Percentiles rank a stretch among this genome's conserved stretches.
These are phyloP conservation scores for Catharus bicknelli DNA, from an alignment of 2,113 vertebrate genomes.

Conservation along the genomic window DNA sequence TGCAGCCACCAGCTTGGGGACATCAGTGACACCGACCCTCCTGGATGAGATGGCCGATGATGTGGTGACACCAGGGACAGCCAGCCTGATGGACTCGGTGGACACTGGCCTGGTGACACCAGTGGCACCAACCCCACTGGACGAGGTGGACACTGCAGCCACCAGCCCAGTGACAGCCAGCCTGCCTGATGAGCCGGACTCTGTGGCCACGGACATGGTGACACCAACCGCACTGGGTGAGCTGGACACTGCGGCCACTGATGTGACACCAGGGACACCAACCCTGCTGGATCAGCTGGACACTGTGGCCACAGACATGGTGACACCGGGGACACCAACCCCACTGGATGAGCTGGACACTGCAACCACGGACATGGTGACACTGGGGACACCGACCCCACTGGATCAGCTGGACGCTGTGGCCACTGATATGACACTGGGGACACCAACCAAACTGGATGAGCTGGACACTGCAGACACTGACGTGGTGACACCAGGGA, in stretches of 20 bases:
- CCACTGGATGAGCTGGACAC: neutral
- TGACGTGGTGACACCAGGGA: rapidly evolving
- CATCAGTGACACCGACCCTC: rapidly evolving
- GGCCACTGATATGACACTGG: too few relatives aligned
- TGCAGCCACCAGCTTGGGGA: neutral
- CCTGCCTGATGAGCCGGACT: rapidly evolving
- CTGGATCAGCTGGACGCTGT: too few relatives aligned
- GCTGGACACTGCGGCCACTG: rapidly evolving
- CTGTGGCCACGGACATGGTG: neutral
- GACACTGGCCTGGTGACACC: neutral
- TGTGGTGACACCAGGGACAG: neutral
- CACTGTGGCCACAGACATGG: too few relatives aligned
- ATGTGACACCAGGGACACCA: neutral
- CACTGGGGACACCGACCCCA: rapidly evolving
- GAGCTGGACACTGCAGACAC: neutral
- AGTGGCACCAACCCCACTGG: neutral
- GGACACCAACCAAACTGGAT: rapidly evolving
- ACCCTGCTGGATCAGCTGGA: too few relatives aligned
- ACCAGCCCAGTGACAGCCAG: neutral
- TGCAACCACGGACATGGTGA: neutral
- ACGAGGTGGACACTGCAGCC: rapidly evolving
- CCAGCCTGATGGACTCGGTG: rapidly evolving
- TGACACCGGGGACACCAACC: neutral
- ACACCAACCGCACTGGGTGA: rapidly evolving
- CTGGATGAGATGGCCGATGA: neutral